A percentile compares a stretch with the other conserved stretches of the same genome.
phyloP scores from a whole-genome alignment of 2,888 invertebrate genomes.

The Acanthoscelides obtectus region DNA sequence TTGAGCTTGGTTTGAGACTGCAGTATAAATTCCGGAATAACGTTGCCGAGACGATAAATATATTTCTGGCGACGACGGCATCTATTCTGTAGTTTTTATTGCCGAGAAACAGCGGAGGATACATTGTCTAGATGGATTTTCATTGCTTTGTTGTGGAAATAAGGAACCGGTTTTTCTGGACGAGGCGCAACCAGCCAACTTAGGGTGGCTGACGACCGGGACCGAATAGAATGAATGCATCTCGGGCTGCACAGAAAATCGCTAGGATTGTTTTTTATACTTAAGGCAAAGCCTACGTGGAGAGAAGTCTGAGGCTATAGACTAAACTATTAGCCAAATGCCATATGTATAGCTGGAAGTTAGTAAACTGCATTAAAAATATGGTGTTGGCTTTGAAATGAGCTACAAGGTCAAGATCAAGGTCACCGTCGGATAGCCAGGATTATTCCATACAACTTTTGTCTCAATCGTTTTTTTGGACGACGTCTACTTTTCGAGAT shows the following conservation, averaged over 20 bases:
- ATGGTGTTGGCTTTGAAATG: no score
- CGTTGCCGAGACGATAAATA: neutral
- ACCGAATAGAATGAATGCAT: neutral
- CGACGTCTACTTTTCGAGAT: no score
- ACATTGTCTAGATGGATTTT: neutral
- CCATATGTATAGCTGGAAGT: no score
- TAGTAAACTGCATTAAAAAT: no score
- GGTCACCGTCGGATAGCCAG: no score
- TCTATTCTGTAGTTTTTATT: neutral
- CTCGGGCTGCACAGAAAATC: neutral
- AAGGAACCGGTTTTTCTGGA: neutral
- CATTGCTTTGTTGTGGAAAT: neutral
- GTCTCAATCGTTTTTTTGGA: no score
- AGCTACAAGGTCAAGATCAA: no score
- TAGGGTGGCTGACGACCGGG: neutral
- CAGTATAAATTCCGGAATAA: neutral
- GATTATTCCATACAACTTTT: no score
- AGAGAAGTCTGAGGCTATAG: no score
- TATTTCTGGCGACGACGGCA: neutral
- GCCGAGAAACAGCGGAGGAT: neutral
- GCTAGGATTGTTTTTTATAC: no score
- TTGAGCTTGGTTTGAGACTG: constrained; percentile 16
- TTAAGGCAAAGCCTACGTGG: no score
- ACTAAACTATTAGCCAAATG: no score
- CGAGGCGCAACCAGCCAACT: neutral